Base-by-base conservation (phyloP, 2,888 invertebrate species). In the Dilophus febrilis region DNA sequence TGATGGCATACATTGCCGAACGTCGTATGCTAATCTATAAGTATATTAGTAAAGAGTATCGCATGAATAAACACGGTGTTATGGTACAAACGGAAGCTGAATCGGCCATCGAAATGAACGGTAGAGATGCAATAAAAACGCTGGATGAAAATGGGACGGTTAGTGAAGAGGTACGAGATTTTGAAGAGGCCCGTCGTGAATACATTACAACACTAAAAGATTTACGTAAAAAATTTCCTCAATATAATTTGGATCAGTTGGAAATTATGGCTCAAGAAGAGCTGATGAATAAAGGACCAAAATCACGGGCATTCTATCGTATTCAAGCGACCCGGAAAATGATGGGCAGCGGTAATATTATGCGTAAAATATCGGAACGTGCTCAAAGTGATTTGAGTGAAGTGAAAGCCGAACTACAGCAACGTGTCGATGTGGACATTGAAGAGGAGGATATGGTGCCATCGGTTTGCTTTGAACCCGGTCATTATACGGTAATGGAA, bases 401-500 rank as follows among this genome's bases (percentile, higher is more conserved):
- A 59, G 77, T 79, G 8, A 84, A 82, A 58, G 81, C 82, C 6
- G 81, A 84, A 53, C 57, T 84, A 38, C 78, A 77, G 48, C 78
- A 77, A 48, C 67, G 74, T 19, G 70, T 75, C 19, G 77, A 76
- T 41, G 71, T 68, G 45, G 73, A 72, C 32, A 67, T 74, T 33
- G 74, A 77, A 33, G 69, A 73, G 12, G 66, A 68, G 16, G 74
- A 74, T 43, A 72, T 75, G 4, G 69, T 73, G 31, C 75, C 78
- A 33, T 72, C 76, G 46, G 74, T 97, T 30, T 88, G 71, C 59
- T 97, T 98, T 57, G 92, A 97, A 50, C 97, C 97, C 0, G 84
- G 87, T 39, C 94, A 95, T 59, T 98, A 98, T 64, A 95, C 95
- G 1, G 97, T 98, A 3, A 84, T 98, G 77, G 98, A 98, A 60